A percentile compares a stretch with the other conserved stretches of the same genome.
phyloP scores from a whole-genome alignment of 2,888 invertebrate species.

The Sminthurinus aureus region DNA sequence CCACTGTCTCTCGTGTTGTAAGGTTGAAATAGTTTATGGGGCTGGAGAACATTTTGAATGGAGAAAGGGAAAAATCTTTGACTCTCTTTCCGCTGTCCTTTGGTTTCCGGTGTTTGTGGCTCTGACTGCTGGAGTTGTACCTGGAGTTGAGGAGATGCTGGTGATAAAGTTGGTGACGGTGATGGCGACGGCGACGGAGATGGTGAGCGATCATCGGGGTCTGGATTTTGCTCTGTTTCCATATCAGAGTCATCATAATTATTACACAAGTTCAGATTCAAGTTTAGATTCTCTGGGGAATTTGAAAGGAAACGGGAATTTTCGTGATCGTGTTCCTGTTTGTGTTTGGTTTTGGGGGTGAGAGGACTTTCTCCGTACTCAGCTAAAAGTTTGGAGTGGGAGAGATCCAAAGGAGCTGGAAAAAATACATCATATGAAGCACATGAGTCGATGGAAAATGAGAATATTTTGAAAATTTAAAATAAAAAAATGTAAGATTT shows the following conservation, averaged over 20 bases:
- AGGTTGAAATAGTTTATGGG: conserved; percentile 51
- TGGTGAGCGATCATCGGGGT: not conserved
- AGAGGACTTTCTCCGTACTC: too few species aligned
- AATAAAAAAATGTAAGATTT: not conserved
- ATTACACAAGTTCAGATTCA: too few species aligned
- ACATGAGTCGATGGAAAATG: not conserved
- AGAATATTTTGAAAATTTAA: not conserved
- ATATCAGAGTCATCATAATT: too few species aligned
- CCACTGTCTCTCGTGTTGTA: conserved; percentile 28
- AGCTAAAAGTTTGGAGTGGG: not conserved
- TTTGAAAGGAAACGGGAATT: not conserved
- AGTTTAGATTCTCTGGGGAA: not conserved
- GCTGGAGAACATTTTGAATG: conserved; percentile 48
- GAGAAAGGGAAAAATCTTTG: conserved; percentile 40
- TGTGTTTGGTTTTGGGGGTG: not conserved
- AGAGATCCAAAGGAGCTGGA: conserved; percentile 23
- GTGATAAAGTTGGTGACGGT: not conserved
- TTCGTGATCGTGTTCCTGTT: not conserved
- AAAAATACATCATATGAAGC: not conserved
- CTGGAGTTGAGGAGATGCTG: not conserved
- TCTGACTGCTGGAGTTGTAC: not conserved
- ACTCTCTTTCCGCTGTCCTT: not conserved
- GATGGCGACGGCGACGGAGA: not conserved
- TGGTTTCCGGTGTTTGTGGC: not conserved
- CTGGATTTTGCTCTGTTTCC: not conserved